Conservation (phyloP, 2,888 invertebrate species). For the Gisinianus flammeolus region DNA sequence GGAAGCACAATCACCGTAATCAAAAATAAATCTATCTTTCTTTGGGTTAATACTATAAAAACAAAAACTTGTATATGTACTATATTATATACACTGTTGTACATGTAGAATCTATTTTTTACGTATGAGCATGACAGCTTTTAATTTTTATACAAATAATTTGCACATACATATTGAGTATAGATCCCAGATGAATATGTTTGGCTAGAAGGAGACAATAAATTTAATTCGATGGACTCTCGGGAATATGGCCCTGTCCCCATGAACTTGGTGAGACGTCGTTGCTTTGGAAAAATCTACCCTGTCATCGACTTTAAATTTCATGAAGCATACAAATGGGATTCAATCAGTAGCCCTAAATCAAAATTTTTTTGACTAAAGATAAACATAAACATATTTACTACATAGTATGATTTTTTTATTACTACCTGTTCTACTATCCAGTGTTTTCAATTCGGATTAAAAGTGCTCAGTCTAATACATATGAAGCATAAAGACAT, state of each 20-base stretch:
- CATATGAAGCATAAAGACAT: no score
- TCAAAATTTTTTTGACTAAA: no score
- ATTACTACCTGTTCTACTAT: no score
- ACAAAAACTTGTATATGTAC: background rate
- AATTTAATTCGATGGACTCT: conserved; percentile 82
- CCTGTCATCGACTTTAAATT: conserved; percentile 63
- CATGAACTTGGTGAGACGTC: conserved; percentile 78
- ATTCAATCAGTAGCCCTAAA: background rate
- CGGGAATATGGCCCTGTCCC: conserved; percentile 89
- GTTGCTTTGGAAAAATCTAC: conserved; percentile 81
- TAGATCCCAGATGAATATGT: conserved; percentile 76
- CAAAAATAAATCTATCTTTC: background rate
- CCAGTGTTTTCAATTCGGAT: no score
- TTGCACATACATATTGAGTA: background rate
- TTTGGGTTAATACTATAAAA: no score
- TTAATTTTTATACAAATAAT: background rate
- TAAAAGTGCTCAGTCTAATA: no score
- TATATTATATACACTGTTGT: no score
- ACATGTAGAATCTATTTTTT: no score
- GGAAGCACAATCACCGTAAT: conserved; percentile 38
- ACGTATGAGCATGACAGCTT: no score
- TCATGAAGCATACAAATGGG: background rate
- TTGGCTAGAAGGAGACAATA: conserved; percentile 92
- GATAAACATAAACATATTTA: no score
- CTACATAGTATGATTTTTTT: no score